Evolutionary conservation across 2,888 invertebrate species (phyloP).

Genomic region (Limnephilus marmoratus): DNA sequence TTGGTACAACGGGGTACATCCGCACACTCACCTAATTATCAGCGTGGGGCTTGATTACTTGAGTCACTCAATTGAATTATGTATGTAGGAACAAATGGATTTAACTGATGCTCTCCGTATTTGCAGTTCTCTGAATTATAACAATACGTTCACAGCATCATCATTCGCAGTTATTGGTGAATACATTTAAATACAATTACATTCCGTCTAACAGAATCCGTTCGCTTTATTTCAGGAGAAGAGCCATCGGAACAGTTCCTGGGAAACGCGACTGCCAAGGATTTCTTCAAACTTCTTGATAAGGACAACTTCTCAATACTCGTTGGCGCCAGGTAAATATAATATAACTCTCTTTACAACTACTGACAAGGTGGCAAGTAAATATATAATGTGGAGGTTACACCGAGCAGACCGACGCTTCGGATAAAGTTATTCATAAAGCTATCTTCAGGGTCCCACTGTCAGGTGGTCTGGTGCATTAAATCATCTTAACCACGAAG

Average conservation of each 20-base stretch:
- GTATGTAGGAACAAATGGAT: not conserved
- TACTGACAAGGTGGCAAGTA: not conserved
- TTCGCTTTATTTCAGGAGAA: conserved; percentile 77
- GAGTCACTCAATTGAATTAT: not conserved
- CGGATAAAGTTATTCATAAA: not conserved
- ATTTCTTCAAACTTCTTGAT: conserved; percentile 93
- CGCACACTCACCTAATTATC: not conserved
- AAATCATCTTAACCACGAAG: not conserved
- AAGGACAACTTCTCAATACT: conserved; percentile 91
- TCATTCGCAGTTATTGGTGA: not conserved
- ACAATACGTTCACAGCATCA: not conserved
- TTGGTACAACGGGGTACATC: not conserved
- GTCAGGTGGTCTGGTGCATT: not conserved
- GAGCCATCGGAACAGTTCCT: conserved; percentile 85
- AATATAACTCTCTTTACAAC: not conserved
- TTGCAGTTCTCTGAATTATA: not conserved
- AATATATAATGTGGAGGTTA: not conserved
- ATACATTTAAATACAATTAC: not conserved
- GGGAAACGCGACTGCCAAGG: conserved; percentile 87
- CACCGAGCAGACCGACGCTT: not conserved
- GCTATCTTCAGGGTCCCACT: no score
- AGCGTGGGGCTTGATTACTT: not conserved
- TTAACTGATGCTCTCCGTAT: not conserved
- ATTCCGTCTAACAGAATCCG: not conserved
- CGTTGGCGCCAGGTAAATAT: conserved; percentile 90